A percentile compares a stretch with the other conserved stretches of the same genome.
Conservation (phyloP, 2,113 vertebrate species). For the Pelobates fuscus region DNA sequence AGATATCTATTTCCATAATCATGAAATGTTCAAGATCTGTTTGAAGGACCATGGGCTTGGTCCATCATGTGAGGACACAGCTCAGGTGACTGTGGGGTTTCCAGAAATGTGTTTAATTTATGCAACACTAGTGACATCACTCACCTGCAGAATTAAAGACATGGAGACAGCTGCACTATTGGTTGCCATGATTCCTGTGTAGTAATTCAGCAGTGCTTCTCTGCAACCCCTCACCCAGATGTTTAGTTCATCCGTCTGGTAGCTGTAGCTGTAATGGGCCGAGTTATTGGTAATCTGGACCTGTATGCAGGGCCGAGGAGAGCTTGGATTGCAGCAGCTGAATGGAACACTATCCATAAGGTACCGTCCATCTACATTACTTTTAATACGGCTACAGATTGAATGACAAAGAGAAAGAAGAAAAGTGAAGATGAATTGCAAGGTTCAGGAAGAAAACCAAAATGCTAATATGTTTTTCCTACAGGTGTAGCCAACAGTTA, state of each 20-base stretch:
- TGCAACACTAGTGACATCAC: too few relatives aligned
- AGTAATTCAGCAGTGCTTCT: constrained; percentile 73
- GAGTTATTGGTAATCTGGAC: constrained; percentile 71
- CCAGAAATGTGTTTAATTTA: too few relatives aligned
- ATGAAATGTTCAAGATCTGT: too few relatives aligned
- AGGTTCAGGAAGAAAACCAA: background rate
- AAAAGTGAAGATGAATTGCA: background rate
- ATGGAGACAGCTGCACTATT: constrained; percentile 72
- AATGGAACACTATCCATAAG: constrained; percentile 77
- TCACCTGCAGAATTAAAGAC: constrained; percentile 73
- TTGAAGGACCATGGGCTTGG: too few relatives aligned
- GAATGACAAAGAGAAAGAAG: background rate
- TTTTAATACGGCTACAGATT: constrained; percentile 67
- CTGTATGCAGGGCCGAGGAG: constrained; percentile 77
- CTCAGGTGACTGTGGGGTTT: too few relatives aligned
- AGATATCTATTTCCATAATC: too few relatives aligned
- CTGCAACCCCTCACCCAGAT: constrained; percentile 72
- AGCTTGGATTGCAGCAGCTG: constrained; percentile 80
- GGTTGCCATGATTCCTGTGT: constrained; percentile 75
- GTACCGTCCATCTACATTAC: constrained; percentile 77
- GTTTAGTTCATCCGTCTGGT: constrained; percentile 76
- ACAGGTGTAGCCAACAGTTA: too few relatives aligned
- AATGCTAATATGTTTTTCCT: too few relatives aligned
- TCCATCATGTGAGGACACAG: too few relatives aligned
- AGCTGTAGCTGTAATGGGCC: constrained; percentile 76